Evolutionary conservation across 2,797 vertebrate genomes (phyloP), one percentile per base, ranked within the genome.

Genomic region (Mormyrus hasselquistii): DNA sequence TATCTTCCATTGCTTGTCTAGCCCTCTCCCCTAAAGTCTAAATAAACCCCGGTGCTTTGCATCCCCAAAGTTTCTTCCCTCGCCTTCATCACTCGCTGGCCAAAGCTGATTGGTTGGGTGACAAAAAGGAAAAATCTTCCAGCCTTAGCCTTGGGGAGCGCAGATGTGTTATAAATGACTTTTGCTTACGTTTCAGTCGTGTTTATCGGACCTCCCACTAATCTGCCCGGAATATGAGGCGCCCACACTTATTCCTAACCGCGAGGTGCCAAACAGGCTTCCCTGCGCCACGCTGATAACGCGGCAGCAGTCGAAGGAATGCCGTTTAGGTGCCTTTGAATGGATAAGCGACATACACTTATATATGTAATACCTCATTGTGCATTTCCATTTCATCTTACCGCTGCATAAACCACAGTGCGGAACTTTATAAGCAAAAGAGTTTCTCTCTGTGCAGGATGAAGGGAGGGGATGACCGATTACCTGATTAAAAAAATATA

Each of bases 281-380:
- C 34, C 69, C 38, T 82, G 76, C 8, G 76, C 76, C 38, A 82
- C 3, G 19, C 41, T 82, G 76, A 82, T 82, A 44, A 82, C 76
- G 2, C 41, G n/a, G 41, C 65, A 38, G 65, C 76, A 47, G 76
- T 16, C 19, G 76, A 44, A 22, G 76, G 38, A 82, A 82, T 7
- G 76, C 76, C 41, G 76, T 82, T 82, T 82, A 47, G 41, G 76
- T 82, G 41, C 41, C 38, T 82, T 47, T 47, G 41, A 82, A 82
- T 82, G 69, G 69, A 76, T 41, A 76, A 76, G 69, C 14, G 69
- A 76, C 69, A 73, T 73, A 76, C 69, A 76, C 69, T 76, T 76
- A 76, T 76, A 41, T 76, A 76, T 41, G 69, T 76, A 76, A 76
- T 76, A 76, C 69, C 5, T 6, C 34, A 76, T 76, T 76, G 69